phyloP scores from a whole-genome alignment of 2,888 invertebrate genomes.

The Opisthograptis luteolata region DNA sequence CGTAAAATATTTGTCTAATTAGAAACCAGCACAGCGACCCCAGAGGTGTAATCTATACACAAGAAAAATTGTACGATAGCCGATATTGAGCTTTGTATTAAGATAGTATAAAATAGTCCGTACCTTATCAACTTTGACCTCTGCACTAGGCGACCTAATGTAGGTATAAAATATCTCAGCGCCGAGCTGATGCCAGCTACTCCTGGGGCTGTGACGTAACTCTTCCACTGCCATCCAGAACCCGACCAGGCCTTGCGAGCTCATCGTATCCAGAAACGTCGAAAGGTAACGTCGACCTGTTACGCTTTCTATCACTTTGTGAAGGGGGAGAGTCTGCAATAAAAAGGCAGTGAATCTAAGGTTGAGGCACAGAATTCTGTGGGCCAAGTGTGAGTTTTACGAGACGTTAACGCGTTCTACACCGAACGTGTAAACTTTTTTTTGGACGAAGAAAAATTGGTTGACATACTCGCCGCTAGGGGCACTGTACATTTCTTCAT shows the following conservation, averaged over 20 bases:
- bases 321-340: constrained; percentile 87
- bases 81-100: no score
- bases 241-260: constrained; percentile 92
- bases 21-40: no score
- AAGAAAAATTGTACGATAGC: no score
- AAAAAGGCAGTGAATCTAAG: background rate
- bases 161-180: constrained; percentile 97
- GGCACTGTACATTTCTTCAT: no score
- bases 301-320: constrained; percentile 90
- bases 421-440: no score
- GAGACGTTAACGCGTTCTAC: no score
- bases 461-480: no score
- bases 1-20: no score
- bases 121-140: constrained; percentile 92
- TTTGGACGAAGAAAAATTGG: no score
- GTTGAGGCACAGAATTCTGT: no score
- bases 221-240: constrained; percentile 95
- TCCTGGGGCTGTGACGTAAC: constrained; percentile 89
- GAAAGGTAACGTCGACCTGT: constrained; percentile 92
- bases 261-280: constrained; percentile 91
- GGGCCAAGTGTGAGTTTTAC: no score
- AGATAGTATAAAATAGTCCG: constrained; percentile 1
- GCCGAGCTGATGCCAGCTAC: constrained; percentile 93
- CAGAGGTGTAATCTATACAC: no score
- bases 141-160: constrained; percentile 91